Base-by-base conservation (phyloP, 1,140 invertebrate genomes). In the Tetragonula clypearis region DNA sequence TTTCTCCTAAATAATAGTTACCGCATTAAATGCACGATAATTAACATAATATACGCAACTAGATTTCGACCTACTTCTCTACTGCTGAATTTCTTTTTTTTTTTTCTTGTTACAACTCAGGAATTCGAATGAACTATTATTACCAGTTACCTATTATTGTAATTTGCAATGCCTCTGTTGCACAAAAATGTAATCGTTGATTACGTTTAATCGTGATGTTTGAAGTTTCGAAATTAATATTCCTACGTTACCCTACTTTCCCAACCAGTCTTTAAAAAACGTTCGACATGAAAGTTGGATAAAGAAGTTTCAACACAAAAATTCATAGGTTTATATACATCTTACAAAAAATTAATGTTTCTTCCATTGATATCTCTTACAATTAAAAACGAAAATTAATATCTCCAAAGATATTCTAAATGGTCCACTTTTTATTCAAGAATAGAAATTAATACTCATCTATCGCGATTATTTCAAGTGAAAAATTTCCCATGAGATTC, bases 21-120 rank as follows among this genome's bases (percentile, higher is more conserved):
- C 62, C 23, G 35, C 26, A 23, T 41, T 55, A 56, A 79, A 56
- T 12, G 11, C n/a, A 21, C 17, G 1, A 68, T 60, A 79, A 84
- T 84, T 84, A 72, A 68, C 41, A 26, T 79, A 82, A 79, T 79
- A 53, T 49, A 84, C 82, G 82, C 78, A 84, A 84, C 74, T 79
- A 84, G 76, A 55, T 84, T 79, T 55, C 35, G 66, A 79, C 82
- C 82, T 15, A 72, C 82, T 79, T 84, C 79, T 68, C 56, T 55
- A 21, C n/a, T 19, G 30, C n/a, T 71, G 49, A 72, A 84, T 79
- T 82, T 82, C 80, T 66, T 30, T 49, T n/a, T 66, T 23, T n/a
- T 41, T 23, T n/a, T 41, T 12, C 15, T 82, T 41, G 49, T 58
- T 8, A 76, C 75, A 65, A 23, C 35, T n/a, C 65, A 58, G 35